Evolutionary conservation across 2,888 invertebrate genomes (phyloP).

Genomic region (Agonum fuliginosum): DNA sequence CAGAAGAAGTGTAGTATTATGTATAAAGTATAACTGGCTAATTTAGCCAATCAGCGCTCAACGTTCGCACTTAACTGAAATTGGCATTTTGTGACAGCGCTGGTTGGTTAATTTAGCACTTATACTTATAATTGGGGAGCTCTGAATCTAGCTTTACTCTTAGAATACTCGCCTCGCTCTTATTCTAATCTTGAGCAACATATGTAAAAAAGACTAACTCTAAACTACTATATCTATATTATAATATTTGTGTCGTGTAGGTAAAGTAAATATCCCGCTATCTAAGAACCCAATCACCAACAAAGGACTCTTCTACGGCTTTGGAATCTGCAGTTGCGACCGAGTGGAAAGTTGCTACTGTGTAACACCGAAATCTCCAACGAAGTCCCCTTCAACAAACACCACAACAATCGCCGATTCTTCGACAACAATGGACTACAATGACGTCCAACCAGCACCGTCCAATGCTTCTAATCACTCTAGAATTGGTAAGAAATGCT

Average conservation of each 20-base stretch:
- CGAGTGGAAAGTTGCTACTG: slow-evolving; percentile 72
- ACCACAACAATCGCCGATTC: slow-evolving; percentile 3
- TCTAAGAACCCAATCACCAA: slow-evolving; percentile 70
- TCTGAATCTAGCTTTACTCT: too few relatives aligned
- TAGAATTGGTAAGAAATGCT: too few relatives aligned
- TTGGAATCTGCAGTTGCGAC: slow-evolving; percentile 74
- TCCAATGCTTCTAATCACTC: too few relatives aligned
- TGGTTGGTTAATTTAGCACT: too few relatives aligned
- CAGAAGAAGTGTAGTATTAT: too few relatives aligned
- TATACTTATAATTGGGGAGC: too few relatives aligned
- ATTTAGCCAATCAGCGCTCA: too few relatives aligned
- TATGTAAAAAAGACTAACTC: neutral
- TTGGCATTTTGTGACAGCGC: too few relatives aligned
- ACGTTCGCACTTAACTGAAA: too few relatives aligned
- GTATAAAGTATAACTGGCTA: too few relatives aligned
- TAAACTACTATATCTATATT: neutral
- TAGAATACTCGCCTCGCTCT: too few relatives aligned
- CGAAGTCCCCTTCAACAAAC: slow-evolving; percentile 38
- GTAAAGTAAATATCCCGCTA: slow-evolving; percentile 55
- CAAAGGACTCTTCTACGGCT: slow-evolving; percentile 73
- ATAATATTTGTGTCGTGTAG: neutral
- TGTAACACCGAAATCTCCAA: slow-evolving; percentile 63
- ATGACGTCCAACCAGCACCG: neutral
- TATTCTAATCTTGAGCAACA: too few relatives aligned
- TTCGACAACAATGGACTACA: neutral